Percentiles rank a stretch among this genome's conserved stretches.
These are phyloP conservation scores for Corythaixoides concolor DNA, from an alignment of 2,113 vertebrate species.

Conservation along the genomic window DNA sequence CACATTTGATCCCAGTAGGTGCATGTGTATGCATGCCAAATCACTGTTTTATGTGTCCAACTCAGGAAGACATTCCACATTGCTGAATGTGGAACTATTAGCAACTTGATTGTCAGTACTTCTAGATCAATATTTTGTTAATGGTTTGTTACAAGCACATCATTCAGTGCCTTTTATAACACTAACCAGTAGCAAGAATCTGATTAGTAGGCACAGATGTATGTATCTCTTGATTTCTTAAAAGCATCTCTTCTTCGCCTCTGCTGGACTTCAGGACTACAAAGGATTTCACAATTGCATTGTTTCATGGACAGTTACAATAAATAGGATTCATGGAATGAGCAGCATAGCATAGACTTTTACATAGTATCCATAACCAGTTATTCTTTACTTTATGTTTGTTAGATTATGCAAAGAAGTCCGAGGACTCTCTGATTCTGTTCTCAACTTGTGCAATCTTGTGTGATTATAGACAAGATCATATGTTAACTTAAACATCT, in stretches of 20 bases:
- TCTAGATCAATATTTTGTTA: too few relatives aligned
- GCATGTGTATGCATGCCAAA: too few relatives aligned
- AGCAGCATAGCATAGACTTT: not conserved
- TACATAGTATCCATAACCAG: not conserved
- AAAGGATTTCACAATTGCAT: not conserved
- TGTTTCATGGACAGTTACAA: not conserved
- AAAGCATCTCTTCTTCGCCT: not conserved
- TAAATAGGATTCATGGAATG: not conserved
- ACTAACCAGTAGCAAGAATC: too few relatives aligned
- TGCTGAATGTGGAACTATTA: too few relatives aligned
- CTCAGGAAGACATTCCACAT: too few relatives aligned
- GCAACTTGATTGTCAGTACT: too few relatives aligned
- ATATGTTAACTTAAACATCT: not conserved
- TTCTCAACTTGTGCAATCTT: not conserved
- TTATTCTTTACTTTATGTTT: not conserved
- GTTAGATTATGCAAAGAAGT: not conserved
- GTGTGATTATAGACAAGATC: not conserved
- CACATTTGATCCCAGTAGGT: too few relatives aligned
- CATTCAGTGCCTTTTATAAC: too few relatives aligned
- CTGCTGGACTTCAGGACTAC: not conserved
- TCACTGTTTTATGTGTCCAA: too few relatives aligned
- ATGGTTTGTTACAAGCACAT: too few relatives aligned
- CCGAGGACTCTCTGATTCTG: not conserved
- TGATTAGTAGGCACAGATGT: not conserved
- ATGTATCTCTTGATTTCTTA: not conserved